Conservation (phyloP, 2,113 vertebrate genomes). For the Strigops habroptila region DNA sequence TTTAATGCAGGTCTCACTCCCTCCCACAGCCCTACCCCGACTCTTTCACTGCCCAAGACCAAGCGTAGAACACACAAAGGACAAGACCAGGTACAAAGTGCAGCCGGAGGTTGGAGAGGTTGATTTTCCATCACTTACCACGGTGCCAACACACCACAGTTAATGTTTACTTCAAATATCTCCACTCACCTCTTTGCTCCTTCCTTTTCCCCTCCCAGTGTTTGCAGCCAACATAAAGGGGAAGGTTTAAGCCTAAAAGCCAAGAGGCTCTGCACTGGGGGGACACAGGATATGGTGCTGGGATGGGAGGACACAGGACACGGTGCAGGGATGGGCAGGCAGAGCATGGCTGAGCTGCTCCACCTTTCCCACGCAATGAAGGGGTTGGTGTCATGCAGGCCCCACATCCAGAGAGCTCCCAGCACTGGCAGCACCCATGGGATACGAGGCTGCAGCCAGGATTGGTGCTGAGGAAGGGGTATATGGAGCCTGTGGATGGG, state of each 20-base stretch:
- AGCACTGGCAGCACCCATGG: not conserved
- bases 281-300: fast-evolving
- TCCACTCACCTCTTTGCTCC: not conserved
- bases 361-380: not conserved
- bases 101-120: not conserved
- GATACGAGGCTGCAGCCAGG: not conserved
- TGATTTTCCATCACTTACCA: slow-evolving; percentile 33
- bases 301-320: fast-evolving
- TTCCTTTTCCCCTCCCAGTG: not conserved
- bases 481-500: not conserved
- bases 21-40: fast-evolving
- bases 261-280: not conserved
- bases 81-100: not conserved
- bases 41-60: not conserved
- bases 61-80: not conserved
- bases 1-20: not conserved
- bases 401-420: not conserved
- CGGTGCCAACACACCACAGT: not conserved
- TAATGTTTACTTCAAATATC: not conserved
- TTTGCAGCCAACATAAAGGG: not conserved
- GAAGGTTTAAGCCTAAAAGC: not conserved
- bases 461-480: not conserved
- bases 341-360: not conserved
- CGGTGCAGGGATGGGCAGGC: fast-evolving
- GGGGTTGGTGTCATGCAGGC: not conserved